Conservation (phyloP, 1,140 invertebrate species). For the Dendroctonus ponderosae region DNA sequence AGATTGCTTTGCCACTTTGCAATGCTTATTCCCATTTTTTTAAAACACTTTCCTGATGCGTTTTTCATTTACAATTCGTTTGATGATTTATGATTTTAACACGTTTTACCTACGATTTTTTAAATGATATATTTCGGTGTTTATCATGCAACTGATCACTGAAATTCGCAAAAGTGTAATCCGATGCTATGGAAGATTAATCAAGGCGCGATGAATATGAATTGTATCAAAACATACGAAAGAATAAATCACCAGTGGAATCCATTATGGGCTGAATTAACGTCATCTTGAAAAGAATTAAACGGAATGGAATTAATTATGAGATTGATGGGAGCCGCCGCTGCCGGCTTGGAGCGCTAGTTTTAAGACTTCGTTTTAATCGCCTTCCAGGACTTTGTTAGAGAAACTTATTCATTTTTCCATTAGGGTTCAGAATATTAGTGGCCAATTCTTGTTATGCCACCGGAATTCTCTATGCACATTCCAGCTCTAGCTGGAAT, state of each 20-base stretch:
- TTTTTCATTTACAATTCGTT: too few species aligned
- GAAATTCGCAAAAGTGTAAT: too few species aligned
- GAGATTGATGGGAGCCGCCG: conserved; percentile 50
- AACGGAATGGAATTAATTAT: conserved; percentile 53
- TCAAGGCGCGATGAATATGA: conserved; percentile 20
- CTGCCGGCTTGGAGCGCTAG: conserved; percentile 32
- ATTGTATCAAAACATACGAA: conserved; percentile 48
- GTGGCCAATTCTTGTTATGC: not conserved
- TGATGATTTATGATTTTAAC: too few species aligned
- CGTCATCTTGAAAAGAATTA: conserved; percentile 53
- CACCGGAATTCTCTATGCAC: too few species aligned
- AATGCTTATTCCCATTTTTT: not conserved
- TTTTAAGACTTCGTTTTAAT: conserved; percentile 36
- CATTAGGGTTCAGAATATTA: not conserved
- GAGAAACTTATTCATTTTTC: conserved; percentile 21
- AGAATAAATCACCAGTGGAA: conserved; percentile 48
- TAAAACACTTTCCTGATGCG: too few species aligned
- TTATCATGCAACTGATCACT: too few species aligned
- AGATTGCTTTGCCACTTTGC: conserved; percentile 26
- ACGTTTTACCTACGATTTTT: too few species aligned
- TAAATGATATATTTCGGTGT: too few species aligned
- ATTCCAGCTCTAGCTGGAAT: too few species aligned
- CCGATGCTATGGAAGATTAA: conserved; percentile 13
- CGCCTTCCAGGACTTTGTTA: conserved; percentile 1
- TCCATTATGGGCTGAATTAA: conserved; percentile 51